Conservation (phyloP, 2,113 vertebrate genomes). For the Vidua macroura region DNA sequence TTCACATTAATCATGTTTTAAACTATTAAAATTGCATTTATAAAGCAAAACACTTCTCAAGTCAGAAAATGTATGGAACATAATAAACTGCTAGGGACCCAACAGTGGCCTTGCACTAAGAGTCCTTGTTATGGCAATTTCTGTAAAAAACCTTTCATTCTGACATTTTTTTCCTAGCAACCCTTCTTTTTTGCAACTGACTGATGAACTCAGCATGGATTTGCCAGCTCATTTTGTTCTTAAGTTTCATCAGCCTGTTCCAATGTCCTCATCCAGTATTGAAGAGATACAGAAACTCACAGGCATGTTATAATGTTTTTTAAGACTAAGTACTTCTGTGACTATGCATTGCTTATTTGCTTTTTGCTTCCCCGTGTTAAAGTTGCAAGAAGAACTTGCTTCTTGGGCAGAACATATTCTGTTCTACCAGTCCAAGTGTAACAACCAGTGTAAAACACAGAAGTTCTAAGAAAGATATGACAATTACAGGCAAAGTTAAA, state of each 20-base stretch:
- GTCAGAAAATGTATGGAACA: not conserved
- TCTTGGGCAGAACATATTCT: not conserved
- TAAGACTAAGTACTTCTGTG: not conserved
- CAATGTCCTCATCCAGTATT: conserved; percentile 66
- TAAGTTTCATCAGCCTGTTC: conserved; percentile 73
- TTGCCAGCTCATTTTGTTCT: conserved; percentile 79
- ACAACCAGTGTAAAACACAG: not conserved
- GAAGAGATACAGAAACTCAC: conserved; percentile 74
- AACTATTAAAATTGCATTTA: not conserved
- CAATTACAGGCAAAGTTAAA: not conserved
- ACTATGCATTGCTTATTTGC: not conserved
- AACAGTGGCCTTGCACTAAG: not conserved
- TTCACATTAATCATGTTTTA: not conserved
- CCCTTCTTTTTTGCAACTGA: conserved; percentile 60
- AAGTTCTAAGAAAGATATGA: not conserved
- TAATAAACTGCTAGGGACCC: not conserved
- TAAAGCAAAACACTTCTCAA: not conserved
- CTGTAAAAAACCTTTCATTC: not conserved
- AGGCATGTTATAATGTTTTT: conserved; percentile 59
- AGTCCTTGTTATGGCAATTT: not conserved
- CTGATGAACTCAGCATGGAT: conserved; percentile 55
- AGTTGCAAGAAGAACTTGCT: not conserved
- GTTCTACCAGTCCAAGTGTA: not conserved
- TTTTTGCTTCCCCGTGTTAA: not conserved
- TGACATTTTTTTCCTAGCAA: conserved; percentile 44